Evolutionary conservation across 2,888 invertebrate species (phyloP).

Genomic region (Melinopterus prodromus): DNA sequence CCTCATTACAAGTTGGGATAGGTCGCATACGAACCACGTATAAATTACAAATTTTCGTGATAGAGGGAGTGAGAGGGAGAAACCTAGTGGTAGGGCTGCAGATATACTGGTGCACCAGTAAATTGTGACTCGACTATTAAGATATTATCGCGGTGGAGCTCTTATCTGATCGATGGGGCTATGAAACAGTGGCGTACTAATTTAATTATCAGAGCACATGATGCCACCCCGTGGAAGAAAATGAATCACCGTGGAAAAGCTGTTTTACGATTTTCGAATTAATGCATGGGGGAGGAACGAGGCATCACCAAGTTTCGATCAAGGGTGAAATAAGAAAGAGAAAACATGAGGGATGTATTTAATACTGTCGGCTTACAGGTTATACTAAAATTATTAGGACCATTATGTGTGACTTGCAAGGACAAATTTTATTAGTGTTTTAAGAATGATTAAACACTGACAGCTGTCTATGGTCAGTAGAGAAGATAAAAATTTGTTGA

Average conservation of each 20-base stretch:
- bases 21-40: neutral
- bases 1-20: neutral
- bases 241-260: neutral
- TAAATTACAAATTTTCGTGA: neutral
- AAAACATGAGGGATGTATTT: no score
- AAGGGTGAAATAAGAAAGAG: no score
- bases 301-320: no score
- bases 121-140: slow-evolving; percentile 4
- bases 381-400: no score
- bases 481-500: no score
- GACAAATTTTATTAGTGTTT: no score
- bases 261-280: no score
- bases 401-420: no score
- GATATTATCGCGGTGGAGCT: neutral
- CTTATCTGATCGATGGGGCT: slow-evolving; percentile 4
- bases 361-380: no score
- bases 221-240: neutral
- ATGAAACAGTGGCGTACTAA: slow-evolving; percentile 4
- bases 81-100: neutral
- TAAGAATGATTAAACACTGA: no score
- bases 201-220: slow-evolving; percentile 4
- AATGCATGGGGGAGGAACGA: no score
- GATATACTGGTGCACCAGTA: neutral
- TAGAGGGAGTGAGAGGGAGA: neutral
- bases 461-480: no score